Conservation (phyloP, 2,888 invertebrate species). For the Ptilodon capucinus region DNA sequence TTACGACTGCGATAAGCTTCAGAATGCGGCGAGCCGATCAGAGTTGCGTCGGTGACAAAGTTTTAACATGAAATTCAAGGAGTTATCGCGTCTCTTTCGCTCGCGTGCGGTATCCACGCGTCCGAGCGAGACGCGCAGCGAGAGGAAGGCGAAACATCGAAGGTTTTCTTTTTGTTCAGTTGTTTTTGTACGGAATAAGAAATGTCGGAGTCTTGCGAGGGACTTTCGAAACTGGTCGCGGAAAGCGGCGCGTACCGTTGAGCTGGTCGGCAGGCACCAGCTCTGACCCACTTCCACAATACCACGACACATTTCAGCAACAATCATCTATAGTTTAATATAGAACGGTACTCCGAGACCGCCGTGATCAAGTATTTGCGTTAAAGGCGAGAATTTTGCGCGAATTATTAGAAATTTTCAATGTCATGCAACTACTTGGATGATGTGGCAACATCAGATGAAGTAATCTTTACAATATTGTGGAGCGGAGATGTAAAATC, state of each 20-base stretch:
- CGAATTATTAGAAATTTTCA: no score
- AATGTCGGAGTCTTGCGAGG: neutral
- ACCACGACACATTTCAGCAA: neutral
- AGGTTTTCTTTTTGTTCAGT: constrained; percentile 16
- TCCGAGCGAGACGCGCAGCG: constrained; percentile 4
- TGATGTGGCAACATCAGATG: no score
- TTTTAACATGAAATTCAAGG: constrained; percentile 17
- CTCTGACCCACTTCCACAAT: neutral
- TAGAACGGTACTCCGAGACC: no score
- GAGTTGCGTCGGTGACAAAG: constrained; percentile 22
- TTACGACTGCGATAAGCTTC: constrained; percentile 1
- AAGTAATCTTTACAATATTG: no score
- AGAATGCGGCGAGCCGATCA: constrained; percentile 2
- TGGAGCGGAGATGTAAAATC: no score
- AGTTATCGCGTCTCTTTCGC: constrained; percentile 6
- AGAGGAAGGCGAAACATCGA: constrained; percentile 9
- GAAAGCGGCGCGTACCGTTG: neutral
- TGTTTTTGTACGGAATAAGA: constrained; percentile 14
- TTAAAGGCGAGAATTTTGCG: no score
- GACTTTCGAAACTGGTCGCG: neutral
- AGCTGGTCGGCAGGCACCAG: neutral
- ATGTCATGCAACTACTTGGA: no score
- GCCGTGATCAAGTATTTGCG: no score
- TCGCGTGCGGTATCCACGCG: neutral
- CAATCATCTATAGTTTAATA: neutral